phyloP scores from a whole-genome alignment of 2,797 vertebrate genomes.

The Spinibarbus caldwelli region DNA sequence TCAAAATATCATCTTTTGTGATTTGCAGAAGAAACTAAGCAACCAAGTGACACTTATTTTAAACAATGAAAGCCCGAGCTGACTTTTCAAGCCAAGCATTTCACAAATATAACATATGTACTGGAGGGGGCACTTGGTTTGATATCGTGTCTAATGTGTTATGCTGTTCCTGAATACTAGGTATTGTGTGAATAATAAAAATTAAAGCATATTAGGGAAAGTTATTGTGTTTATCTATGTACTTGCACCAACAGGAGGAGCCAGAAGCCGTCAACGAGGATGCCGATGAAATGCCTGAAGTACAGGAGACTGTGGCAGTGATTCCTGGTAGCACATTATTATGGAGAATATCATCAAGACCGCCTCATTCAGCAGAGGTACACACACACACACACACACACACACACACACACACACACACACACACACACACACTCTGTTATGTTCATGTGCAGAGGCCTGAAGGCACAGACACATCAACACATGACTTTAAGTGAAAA shows the following conservation, averaged over 20 bases:
- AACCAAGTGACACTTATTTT: not conserved
- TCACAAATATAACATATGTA: not conserved
- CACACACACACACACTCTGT: not conserved
- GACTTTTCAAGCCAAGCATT: not conserved
- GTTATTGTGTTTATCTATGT: constrained; percentile 46
- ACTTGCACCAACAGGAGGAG: constrained; percentile 72
- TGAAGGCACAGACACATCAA: not conserved
- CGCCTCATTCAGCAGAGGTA: constrained; percentile 88
- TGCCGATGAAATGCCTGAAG: constrained; percentile 89
- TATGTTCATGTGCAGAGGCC: too few relatives aligned
- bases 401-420: not conserved
- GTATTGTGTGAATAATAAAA: not conserved
- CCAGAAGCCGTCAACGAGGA: constrained; percentile 80
- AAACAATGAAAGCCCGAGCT: not conserved
- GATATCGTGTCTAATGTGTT: not conserved
- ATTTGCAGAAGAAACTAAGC: not conserved
- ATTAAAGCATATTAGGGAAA: too few relatives aligned
- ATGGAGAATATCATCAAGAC: constrained; percentile 92
- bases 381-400: not conserved
- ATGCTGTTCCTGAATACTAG: not conserved
- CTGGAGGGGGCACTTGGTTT: not conserved
- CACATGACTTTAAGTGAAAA: not conserved
- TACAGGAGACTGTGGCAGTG: constrained; percentile 91
- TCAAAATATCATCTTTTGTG: not conserved
- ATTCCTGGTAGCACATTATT: constrained; percentile 93